Evolutionary conservation across 92 coral and sea anemone species (phyloP).

Genomic region (Desmophyllum pertusum): DNA sequence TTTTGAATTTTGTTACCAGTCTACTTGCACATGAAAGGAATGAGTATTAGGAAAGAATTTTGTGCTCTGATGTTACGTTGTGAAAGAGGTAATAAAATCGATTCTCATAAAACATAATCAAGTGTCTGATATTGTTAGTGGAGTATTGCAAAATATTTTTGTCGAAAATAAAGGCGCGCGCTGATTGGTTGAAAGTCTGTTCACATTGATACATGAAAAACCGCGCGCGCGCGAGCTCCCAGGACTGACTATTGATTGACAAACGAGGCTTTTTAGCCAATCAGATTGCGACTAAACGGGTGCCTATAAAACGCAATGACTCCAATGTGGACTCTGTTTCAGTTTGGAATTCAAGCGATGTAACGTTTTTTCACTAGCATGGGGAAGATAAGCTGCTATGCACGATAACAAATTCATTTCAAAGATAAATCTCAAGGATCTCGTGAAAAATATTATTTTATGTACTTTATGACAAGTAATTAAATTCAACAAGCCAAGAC

Average conservation of each 20-base stretch:
- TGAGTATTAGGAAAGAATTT: background rate
- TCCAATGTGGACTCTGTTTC: background rate
- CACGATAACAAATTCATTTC: background rate
- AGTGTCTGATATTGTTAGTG: background rate
- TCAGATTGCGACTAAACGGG: background rate
- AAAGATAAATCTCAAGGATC: background rate
- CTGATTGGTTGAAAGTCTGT: background rate
- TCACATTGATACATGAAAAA: background rate
- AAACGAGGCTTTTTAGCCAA: background rate
- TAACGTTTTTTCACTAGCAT: too few relatives aligned
- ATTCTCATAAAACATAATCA: background rate
- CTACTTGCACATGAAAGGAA: slow-evolving; percentile 22
- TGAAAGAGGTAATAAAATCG: slow-evolving; percentile 29
- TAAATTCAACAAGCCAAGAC: background rate
- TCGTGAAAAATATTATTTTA: background rate
- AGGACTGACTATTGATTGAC: background rate
- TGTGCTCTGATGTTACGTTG: background rate
- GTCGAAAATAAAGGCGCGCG: too few relatives aligned
- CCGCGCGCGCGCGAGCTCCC: too few relatives aligned
- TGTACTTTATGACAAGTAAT: background rate
- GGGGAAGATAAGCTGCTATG: background rate
- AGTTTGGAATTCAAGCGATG: background rate
- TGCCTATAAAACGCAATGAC: background rate
- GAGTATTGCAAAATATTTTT: too few relatives aligned
- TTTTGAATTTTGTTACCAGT: slow-evolving; percentile 15